A percentile compares a stretch with the other conserved stretches of the same genome.
These are phyloP conservation scores for Trichopria drosophilae DNA, from an alignment of 2,888 invertebrate genomes.

Conservation along the genomic window DNA sequence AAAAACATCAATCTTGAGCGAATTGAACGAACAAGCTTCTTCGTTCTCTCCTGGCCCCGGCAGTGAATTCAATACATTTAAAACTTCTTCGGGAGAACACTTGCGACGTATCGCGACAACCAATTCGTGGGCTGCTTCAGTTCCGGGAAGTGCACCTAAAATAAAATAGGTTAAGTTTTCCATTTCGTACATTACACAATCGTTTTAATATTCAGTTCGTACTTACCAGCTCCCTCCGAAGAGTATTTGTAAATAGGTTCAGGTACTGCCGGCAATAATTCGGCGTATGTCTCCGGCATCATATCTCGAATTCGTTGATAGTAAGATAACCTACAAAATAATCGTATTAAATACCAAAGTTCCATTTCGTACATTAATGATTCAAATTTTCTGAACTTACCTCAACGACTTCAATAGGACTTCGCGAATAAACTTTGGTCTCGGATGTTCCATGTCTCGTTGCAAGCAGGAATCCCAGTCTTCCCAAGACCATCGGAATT, in stretches of 20 bases:
- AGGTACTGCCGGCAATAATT: slow-evolving; percentile 82
- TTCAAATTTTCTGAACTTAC: slow-evolving; percentile 58
- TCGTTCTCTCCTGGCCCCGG: slow-evolving; percentile 80
- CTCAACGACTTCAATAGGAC: slow-evolving; percentile 87
- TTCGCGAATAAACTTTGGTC: slow-evolving; percentile 92
- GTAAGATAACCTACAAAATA: slow-evolving; percentile 77
- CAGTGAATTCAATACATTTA: slow-evolving; percentile 82
- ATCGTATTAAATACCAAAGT: slow-evolving; percentile 10
- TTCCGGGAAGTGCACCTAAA: slow-evolving; percentile 76
- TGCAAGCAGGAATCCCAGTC: slow-evolving; percentile 90
- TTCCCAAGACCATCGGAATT: slow-evolving; percentile 99
- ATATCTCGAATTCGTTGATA: slow-evolving; percentile 91
- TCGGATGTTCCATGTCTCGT: slow-evolving; percentile 84
- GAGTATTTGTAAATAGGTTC: slow-evolving; percentile 89
- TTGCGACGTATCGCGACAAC: slow-evolving; percentile 86
- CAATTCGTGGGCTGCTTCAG: slow-evolving; percentile 81
- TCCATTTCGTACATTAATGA: slow-evolving; percentile 10
- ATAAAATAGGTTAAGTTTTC: slow-evolving; percentile 36
- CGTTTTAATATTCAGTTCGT: background rate
- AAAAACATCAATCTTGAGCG: slow-evolving; percentile 94
- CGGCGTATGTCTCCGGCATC: slow-evolving; percentile 83
- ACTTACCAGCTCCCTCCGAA: slow-evolving; percentile 86
- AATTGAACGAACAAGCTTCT: slow-evolving; percentile 77
- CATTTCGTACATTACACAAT: too few relatives aligned
- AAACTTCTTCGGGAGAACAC: slow-evolving; percentile 86